Evolutionary conservation across 2,797 vertebrate species (phyloP).

Genomic region (Centropyge bicolor): DNA sequence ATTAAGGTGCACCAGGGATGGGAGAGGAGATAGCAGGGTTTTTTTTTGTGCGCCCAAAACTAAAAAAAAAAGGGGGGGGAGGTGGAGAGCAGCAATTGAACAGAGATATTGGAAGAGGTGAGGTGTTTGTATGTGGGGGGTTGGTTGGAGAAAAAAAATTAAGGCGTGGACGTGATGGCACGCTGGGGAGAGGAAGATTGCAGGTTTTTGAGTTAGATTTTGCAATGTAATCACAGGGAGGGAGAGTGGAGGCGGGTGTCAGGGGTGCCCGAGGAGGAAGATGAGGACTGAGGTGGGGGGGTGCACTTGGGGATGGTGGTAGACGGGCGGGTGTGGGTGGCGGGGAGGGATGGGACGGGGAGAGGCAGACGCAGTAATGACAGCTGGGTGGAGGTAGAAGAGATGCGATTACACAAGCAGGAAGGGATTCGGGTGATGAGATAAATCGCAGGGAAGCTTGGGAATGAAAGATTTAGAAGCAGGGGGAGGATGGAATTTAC

Average conservation of each 20-base stretch:
- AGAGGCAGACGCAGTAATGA: constrained; percentile 27
- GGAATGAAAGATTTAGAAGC: constrained; percentile 38
- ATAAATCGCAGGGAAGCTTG: constrained; percentile 22
- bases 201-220: constrained; percentile 49
- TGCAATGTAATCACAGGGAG: constrained; percentile 61
- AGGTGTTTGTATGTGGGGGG: constrained; percentile 16
- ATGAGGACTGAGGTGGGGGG: not conserved
- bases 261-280: not conserved
- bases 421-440: constrained; percentile 52
- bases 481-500: not conserved
- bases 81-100: constrained; percentile 6
- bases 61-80: not conserved
- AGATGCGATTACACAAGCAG: constrained; percentile 47
- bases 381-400: constrained; percentile 31
- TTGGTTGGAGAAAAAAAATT: constrained; percentile 30
- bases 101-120: constrained; percentile 38
- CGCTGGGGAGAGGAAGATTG: constrained; percentile 46
- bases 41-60: constrained; percentile 40
- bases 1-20: constrained; percentile 49
- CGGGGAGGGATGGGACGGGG: not conserved
- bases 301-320: not conserved
- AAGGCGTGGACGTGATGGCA: constrained; percentile 9
- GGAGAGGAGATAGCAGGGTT: constrained; percentile 39
- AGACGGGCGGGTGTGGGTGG: not conserved
- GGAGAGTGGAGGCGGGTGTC: constrained; percentile 2